Conservation (phyloP, 2,113 vertebrate genomes). For the rat (Rattus norvegicus) region DNA sequence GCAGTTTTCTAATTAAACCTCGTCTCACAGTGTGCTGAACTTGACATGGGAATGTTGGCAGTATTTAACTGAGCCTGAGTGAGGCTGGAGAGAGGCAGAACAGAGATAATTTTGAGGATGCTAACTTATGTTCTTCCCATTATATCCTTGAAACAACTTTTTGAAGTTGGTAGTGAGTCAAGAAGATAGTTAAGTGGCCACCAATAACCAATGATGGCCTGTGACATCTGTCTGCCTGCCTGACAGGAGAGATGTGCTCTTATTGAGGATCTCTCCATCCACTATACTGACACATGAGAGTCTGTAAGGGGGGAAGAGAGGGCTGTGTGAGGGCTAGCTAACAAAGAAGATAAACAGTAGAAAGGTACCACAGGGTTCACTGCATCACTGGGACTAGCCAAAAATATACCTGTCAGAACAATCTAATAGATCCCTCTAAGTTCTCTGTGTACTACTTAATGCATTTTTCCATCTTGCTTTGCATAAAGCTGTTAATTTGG, state of each 20-base stretch:
- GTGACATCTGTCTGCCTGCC: background rate
- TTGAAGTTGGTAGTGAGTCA: background rate
- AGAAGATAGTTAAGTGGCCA: background rate
- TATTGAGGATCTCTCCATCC: background rate
- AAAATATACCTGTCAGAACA: background rate
- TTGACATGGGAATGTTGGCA: background rate
- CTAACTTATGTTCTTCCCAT: background rate
- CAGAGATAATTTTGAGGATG: background rate
- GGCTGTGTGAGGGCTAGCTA: background rate
- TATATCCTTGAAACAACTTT: background rate
- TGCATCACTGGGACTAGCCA: background rate
- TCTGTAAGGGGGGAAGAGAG: background rate
- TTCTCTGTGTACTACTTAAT: background rate
- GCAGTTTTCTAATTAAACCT: constrained; percentile 8
- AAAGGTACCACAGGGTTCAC: background rate
- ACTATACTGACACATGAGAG: background rate
- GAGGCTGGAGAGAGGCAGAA: background rate
- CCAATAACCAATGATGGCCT: background rate
- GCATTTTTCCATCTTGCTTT: background rate
- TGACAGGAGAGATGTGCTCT: background rate
- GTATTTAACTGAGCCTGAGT: background rate
- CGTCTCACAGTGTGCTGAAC: background rate
- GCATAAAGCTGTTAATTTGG: background rate
- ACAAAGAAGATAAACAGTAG: background rate
- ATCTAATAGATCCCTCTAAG: background rate